Conservation (phyloP, 2,113 vertebrate species). For the Ailuropoda melanoleuca region DNA sequence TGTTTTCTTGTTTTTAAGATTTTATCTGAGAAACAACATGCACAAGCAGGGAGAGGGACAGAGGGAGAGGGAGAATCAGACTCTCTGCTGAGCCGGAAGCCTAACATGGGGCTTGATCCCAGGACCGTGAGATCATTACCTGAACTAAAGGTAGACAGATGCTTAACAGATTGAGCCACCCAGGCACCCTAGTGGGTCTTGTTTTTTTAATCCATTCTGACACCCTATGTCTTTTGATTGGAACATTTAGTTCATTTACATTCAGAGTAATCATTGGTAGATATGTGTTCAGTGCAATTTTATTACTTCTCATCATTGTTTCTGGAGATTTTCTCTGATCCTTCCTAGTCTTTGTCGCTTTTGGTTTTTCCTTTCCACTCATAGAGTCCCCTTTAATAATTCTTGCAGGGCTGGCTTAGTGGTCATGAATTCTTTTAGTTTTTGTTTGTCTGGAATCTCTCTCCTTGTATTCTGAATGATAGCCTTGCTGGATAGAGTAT, state of each 20-base stretch:
- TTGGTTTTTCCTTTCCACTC: neutral
- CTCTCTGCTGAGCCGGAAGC: neutral
- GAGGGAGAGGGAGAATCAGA: neutral
- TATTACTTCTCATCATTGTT: neutral
- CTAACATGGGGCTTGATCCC: neutral
- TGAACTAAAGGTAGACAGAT: neutral
- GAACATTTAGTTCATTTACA: neutral
- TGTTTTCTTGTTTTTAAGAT: neutral
- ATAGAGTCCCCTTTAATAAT: neutral
- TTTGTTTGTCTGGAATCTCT: neutral
- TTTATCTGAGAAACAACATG: neutral
- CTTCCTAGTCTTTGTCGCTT: neutral
- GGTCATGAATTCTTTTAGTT: neutral
- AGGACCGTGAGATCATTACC: neutral
- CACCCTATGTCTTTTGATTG: neutral
- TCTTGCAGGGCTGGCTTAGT: neutral
- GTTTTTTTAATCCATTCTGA: neutral
- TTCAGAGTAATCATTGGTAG: neutral
- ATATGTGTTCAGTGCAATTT: neutral
- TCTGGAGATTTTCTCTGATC: neutral
- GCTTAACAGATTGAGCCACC: neutral
- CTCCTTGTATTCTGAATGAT: neutral
- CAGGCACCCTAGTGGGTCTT: neutral
- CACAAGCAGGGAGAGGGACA: neutral
- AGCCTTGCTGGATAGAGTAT: neutral